Percentiles rank a stretch among this genome's conserved stretches.
phyloP scores from a whole-genome alignment of 2,797 vertebrate genomes.

The Chromis chromis region DNA sequence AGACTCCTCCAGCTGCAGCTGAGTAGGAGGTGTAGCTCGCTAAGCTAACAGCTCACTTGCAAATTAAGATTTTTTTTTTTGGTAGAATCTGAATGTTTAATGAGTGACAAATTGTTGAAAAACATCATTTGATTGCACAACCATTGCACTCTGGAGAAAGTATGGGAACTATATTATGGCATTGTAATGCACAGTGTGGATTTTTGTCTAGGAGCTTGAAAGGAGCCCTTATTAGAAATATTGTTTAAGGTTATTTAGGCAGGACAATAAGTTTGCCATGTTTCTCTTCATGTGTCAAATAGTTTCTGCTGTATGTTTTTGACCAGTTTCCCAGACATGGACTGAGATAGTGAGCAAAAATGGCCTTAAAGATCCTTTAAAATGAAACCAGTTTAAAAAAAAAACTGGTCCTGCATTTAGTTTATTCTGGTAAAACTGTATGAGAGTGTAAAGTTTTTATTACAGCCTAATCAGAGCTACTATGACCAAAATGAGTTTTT shows the following conservation, averaged over 20 bases:
- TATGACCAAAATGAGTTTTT: neutral
- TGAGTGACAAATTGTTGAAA: constrained; percentile 19
- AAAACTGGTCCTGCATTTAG: neutral
- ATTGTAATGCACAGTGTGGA: constrained; percentile 5
- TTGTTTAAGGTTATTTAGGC: constrained; percentile 35
- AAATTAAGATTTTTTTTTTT: constrained; percentile 30
- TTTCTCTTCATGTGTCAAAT: constrained; percentile 45
- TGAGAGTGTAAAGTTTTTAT: neutral
- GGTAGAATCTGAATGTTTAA: constrained; percentile 46
- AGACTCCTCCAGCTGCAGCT: constrained; percentile 64
- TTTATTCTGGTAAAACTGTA: neutral
- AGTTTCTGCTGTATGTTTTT: constrained; percentile 21
- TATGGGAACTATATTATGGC: constrained; percentile 1
- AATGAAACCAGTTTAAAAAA: neutral
- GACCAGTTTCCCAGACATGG: constrained; percentile 30
- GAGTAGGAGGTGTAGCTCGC: constrained; percentile 61
- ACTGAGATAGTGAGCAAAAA: constrained; percentile 8
- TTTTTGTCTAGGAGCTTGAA: constrained; percentile 32
- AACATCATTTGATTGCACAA: constrained; percentile 31
- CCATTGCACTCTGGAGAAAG: constrained; percentile 22
- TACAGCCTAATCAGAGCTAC: neutral
- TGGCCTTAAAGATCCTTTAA: neutral
- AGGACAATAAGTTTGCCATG: constrained; percentile 27
- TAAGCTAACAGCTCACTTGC: constrained; percentile 51
- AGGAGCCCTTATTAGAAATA: constrained; percentile 34